These are phyloP conservation scores for Craniophora ligustri DNA, from an alignment of 2,888 invertebrate genomes.

Conservation along the genomic window DNA sequence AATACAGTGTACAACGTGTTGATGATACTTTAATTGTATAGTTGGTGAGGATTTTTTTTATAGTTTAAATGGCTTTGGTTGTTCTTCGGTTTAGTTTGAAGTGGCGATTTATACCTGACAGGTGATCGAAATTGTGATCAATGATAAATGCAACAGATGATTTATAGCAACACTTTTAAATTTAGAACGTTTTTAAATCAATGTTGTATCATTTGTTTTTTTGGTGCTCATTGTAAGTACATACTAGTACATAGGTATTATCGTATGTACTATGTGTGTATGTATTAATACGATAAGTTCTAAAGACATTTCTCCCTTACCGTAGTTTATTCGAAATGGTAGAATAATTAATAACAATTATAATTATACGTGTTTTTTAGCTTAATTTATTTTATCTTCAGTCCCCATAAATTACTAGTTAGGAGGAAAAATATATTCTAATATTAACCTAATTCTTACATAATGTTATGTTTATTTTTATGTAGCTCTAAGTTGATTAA, in stretches of 20 bases:
- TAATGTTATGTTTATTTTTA: conserved; percentile 5
- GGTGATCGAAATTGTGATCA: conserved; percentile 3
- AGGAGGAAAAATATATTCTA: conserved; percentile 12
- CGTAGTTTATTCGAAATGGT: too few species aligned
- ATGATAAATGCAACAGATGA: not conserved
- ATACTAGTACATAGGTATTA: too few species aligned
- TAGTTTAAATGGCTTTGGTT: conserved; percentile 17
- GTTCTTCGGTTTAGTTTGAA: conserved; percentile 2
- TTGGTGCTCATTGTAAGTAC: too few species aligned
- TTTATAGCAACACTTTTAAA: not conserved
- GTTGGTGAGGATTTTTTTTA: conserved; percentile 21
- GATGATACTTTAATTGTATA: conserved; percentile 46
- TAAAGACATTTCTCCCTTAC: too few species aligned
- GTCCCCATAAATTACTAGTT: too few species aligned
- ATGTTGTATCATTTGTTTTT: too few species aligned
- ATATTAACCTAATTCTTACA: conserved; percentile 1
- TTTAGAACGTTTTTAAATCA: not conserved
- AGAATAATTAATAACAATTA: too few species aligned
- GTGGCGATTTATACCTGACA: conserved; percentile 5
- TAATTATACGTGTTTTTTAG: too few species aligned
- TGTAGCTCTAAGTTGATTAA: conserved; percentile 13
- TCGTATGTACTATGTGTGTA: too few species aligned
- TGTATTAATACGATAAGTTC: too few species aligned
- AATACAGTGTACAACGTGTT: conserved; percentile 44
- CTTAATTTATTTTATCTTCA: too few species aligned